Conservation (phyloP, 2,797 vertebrate species). For the Aplochiton taeniatus region DNA sequence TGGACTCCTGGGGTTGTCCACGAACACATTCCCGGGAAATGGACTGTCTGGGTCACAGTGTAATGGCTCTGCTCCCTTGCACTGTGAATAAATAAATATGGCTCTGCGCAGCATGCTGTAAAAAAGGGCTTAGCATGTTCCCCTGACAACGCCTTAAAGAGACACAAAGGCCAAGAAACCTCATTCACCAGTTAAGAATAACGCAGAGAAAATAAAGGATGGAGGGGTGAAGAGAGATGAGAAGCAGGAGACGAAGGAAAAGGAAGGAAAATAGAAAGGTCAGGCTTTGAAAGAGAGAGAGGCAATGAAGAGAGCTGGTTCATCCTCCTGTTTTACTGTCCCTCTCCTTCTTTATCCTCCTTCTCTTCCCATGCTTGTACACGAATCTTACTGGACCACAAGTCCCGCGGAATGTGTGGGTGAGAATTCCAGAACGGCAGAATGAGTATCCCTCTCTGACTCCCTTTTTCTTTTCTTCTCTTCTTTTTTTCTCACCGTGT, state of each 20-base stretch:
- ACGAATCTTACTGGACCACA: constrained; percentile 38
- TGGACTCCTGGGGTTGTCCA: constrained; percentile 9
- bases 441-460: constrained; percentile 17
- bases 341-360: constrained; percentile 19
- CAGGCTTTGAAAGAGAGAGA: constrained; percentile 44
- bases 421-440: constrained; percentile 15
- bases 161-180: no score
- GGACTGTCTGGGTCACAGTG: constrained; percentile 5
- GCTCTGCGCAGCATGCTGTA: constrained; percentile 1
- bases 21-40: constrained; percentile 27
- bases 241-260: constrained; percentile 22
- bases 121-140: constrained; percentile 9
- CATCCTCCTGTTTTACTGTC: no score
- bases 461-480: neutral
- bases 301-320: constrained; percentile 32
- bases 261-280: constrained; percentile 45
- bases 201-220: neutral
- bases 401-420: constrained; percentile 31
- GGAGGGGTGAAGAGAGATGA: constrained; percentile 22
- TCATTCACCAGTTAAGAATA: no score
- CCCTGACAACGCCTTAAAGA: neutral
- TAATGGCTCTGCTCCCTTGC: constrained; percentile 24
- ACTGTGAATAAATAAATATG: neutral
- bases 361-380: neutral
- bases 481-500: neutral